Conservation (phyloP, 1,140 invertebrate genomes). For the Heliothis subflexa region DNA sequence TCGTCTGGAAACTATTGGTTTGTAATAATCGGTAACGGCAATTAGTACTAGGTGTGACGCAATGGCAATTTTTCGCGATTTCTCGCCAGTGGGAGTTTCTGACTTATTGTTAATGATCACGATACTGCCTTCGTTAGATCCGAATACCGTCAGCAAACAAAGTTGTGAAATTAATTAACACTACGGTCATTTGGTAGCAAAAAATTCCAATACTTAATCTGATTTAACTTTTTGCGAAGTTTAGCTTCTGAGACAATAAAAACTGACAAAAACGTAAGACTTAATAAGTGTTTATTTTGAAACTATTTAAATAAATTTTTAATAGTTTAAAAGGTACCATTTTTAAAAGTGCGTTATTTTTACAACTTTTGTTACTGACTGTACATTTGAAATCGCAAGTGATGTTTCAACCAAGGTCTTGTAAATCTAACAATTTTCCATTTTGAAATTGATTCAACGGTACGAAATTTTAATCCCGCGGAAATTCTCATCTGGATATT, state of each 20-base stretch:
- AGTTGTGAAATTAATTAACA: constrained; percentile 8
- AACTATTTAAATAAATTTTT: no score
- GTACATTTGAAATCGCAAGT: constrained; percentile 72
- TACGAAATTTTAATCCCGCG: not conserved
- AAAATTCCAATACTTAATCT: no score
- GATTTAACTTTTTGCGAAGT: no score
- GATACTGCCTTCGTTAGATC: constrained; percentile 58
- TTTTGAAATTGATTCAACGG: constrained; percentile 32
- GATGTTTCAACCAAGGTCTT: constrained; percentile 55
- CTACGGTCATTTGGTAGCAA: no score
- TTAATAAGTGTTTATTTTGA: no score
- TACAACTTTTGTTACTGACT: constrained; percentile 58
- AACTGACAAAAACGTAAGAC: no score
- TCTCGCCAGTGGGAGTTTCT: constrained; percentile 72
- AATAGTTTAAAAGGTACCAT: not conserved
- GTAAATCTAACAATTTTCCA: constrained; percentile 47
- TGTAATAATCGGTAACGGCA: constrained; percentile 77
- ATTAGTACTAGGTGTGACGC: constrained; percentile 71
- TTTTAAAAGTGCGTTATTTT: not conserved
- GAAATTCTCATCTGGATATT: not conserved
- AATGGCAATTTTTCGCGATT: constrained; percentile 79
- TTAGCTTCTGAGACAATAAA: no score
- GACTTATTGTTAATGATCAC: constrained; percentile 81
- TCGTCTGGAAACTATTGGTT: constrained; percentile 69
- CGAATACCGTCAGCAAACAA: not conserved